phyloP scores from a whole-genome alignment of 2,888 invertebrate species.

The Drosophila bunnanda region DNA sequence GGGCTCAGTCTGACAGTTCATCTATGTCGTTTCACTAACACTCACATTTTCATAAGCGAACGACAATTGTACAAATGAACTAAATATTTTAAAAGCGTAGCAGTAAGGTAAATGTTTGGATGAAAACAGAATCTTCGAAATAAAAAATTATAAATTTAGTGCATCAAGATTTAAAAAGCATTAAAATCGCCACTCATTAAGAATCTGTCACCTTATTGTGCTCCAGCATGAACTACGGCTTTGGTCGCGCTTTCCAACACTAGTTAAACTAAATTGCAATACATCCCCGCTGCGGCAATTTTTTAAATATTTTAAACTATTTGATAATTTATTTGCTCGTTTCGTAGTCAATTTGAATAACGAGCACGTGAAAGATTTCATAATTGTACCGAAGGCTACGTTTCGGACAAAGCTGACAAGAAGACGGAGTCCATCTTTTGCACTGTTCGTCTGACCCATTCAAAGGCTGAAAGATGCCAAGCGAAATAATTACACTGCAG shows the following conservation, averaged over 20 bases:
- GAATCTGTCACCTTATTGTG: slow-evolving; percentile 10
- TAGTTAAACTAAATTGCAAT: slow-evolving; percentile 5
- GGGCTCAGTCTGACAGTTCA: not conserved
- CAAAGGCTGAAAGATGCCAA: slow-evolving; percentile 90
- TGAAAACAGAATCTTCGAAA: not conserved
- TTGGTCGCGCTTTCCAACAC: slow-evolving; percentile 14
- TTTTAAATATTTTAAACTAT: slow-evolving; percentile 57
- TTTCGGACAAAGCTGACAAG: not conserved
- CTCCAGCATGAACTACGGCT: not conserved
- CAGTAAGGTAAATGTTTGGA: no score
- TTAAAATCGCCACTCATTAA: not conserved
- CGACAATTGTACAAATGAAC: not conserved
- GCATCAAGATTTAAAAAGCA: not conserved
- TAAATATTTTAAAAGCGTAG: no score
- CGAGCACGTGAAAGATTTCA: slow-evolving; percentile 38
- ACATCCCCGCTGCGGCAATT: slow-evolving; percentile 41
- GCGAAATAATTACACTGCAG: slow-evolving; percentile 99
- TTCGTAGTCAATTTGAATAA: slow-evolving; percentile 15
- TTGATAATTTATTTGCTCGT: slow-evolving; percentile 25
- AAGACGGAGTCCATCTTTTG: not conserved
- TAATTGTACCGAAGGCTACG: not conserved
- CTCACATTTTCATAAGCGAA: not conserved
- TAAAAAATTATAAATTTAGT: not conserved
- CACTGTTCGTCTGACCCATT: slow-evolving; percentile 4
- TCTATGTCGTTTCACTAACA: not conserved